phyloP scores from a whole-genome alignment of 30 jellyfish, hydroid and myxozoan species.

The Hydractinia symbiolongicarpus region DNA sequence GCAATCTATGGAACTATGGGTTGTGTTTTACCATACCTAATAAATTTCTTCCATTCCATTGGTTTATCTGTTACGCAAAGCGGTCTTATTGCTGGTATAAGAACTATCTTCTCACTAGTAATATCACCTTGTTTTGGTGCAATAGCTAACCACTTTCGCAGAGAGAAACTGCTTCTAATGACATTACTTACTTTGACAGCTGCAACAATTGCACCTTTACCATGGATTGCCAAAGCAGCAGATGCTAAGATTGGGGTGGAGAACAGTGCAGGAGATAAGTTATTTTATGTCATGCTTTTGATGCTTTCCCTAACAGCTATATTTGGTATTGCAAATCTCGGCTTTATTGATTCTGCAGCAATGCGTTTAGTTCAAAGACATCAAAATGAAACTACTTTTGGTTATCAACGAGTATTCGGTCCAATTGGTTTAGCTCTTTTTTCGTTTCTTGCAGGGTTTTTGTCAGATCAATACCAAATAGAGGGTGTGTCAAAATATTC shows the following conservation, averaged over 20 bases:
- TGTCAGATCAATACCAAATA: slow-evolving; percentile 23
- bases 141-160: background rate
- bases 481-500: slow-evolving; percentile 4
- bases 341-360: slow-evolving; percentile 55
- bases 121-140: slow-evolving; percentile 11
- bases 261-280: background rate
- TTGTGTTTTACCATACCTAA: too few relatives aligned
- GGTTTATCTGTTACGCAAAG: too few relatives aligned
- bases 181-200: background rate
- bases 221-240: slow-evolving; percentile 14
- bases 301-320: background rate
- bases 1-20: too few relatives aligned
- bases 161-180: background rate
- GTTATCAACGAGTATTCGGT: slow-evolving; percentile 64
- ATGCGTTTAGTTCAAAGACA: slow-evolving; percentile 38
- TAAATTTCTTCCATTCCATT: too few relatives aligned
- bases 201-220: slow-evolving; percentile 2
- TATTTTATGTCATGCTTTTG: background rate
- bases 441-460: slow-evolving; percentile 58
- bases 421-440: slow-evolving; percentile 75
- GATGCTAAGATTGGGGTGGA: too few relatives aligned
- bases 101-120: background rate
- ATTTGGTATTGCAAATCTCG: slow-evolving; percentile 18
- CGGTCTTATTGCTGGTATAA: background rate
- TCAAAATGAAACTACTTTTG: slow-evolving; percentile 34